Evolutionary conservation across 2,888 invertebrate species (phyloP).

Genomic region (Aporophyla nigra): DNA sequence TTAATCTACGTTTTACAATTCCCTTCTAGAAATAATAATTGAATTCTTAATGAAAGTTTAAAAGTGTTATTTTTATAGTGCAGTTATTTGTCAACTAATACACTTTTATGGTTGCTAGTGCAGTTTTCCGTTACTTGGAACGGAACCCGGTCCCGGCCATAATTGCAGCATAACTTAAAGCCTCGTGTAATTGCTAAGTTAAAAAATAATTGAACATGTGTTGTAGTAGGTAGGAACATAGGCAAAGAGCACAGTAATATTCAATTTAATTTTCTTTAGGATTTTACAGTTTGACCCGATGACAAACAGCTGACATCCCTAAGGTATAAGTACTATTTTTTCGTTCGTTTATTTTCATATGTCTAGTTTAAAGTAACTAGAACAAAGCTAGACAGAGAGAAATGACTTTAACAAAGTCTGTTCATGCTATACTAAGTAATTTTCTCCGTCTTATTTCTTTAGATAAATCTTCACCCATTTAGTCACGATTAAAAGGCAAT

Average conservation of each 20-base stretch:
- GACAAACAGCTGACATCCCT: neutral
- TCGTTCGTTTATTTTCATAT: neutral
- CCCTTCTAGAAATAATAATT: neutral
- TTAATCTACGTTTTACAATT: conserved; percentile 12
- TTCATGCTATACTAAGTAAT: neutral
- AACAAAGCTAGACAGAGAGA: neutral
- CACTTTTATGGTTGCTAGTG: conserved; percentile 29
- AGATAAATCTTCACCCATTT: conserved; percentile 1
- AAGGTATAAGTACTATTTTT: neutral
- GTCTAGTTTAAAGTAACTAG: too few species aligned
- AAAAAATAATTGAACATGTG: conserved; percentile 28
- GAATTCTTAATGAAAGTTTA: neutral
- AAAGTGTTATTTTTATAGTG: conserved; percentile 28
- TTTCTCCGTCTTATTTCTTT: neutral
- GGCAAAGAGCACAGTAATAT: neutral
- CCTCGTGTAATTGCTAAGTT: conserved; percentile 35
- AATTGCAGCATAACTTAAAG: conserved; percentile 36
- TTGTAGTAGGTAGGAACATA: neutral
- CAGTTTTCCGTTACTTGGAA: conserved; percentile 36
- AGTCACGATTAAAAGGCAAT: conserved; percentile 12
- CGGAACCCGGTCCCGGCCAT: conserved; percentile 15
- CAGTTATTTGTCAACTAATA: conserved; percentile 44
- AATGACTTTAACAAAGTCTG: neutral
- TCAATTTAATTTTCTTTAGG: neutral
- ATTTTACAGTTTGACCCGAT: neutral